Percentiles rank a stretch among this genome's conserved stretches.
These are phyloP conservation scores for Acanthopagrus latus DNA, from an alignment of 2,797 vertebrate genomes.

Conservation along the genomic window DNA sequence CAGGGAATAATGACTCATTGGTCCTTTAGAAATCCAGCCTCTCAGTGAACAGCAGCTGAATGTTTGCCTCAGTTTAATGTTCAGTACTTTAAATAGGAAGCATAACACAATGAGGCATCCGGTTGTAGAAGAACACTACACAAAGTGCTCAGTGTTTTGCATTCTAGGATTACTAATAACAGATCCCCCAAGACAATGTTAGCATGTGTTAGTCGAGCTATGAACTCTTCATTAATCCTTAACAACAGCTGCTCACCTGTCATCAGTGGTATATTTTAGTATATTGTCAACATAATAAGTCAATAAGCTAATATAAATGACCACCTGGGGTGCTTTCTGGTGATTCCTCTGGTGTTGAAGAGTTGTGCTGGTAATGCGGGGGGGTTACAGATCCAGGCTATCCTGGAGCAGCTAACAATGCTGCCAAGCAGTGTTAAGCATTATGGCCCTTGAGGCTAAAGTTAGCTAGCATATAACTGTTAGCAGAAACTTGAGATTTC, in stretches of 20 bases:
- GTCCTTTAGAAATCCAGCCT: slow-evolving; percentile 37
- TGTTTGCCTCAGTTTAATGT: not conserved
- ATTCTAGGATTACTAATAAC: slow-evolving; percentile 7
- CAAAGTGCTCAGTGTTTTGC: not conserved
- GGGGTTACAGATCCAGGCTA: too few species aligned
- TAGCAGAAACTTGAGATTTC: too few species aligned
- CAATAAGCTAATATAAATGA: not conserved
- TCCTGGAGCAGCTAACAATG: too few species aligned
- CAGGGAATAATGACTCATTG: slow-evolving; percentile 57
- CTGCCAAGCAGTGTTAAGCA: too few species aligned
- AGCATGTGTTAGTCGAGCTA: not conserved
- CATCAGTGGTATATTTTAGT: slow-evolving; percentile 15
- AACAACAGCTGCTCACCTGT: not conserved
- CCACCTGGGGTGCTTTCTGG: slow-evolving; percentile 5
- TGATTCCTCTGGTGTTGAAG: not conserved
- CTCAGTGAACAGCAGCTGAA: slow-evolving; percentile 30
- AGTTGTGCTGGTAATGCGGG: too few species aligned
- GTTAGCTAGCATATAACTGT: too few species aligned
- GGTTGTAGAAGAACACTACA: not conserved
- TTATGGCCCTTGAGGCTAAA: too few species aligned
- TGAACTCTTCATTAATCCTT: slow-evolving; percentile 1
- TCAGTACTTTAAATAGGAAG: slow-evolving; percentile 1
- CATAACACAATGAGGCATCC: slow-evolving; percentile 1
- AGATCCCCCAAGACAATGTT: not conserved
- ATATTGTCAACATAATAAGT: not conserved